Conservation (phyloP, 2,113 vertebrate species). For the Phylloscopus trochiloides region DNA sequence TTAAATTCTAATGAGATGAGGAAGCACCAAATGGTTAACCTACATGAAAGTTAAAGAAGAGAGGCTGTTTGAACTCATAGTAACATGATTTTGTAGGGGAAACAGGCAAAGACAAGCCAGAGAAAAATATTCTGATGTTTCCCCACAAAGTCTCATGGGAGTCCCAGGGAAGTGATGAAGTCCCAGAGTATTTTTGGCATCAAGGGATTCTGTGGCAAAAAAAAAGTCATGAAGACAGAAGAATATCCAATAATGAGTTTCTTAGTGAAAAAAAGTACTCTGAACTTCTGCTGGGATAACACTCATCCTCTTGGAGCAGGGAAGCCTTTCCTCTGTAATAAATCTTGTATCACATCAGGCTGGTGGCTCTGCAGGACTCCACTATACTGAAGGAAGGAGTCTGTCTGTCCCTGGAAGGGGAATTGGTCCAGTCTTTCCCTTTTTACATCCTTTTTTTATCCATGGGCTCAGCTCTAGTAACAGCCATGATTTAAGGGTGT, state of each 20-base stretch:
- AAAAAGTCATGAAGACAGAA: not conserved
- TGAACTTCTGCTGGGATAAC: not conserved
- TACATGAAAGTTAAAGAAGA: not conserved
- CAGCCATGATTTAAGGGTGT: not conserved
- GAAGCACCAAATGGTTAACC: not conserved
- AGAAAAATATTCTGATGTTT: not conserved
- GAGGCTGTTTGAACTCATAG: not conserved
- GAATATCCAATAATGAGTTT: not conserved
- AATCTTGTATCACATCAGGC: not conserved
- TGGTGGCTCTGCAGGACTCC: not conserved
- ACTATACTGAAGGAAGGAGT: accelerated
- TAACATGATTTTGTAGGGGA: not conserved
- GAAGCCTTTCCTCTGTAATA: not conserved
- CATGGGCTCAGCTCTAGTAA: not conserved
- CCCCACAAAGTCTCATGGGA: not conserved
- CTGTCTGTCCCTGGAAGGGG: not conserved
- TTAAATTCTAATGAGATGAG: not conserved
- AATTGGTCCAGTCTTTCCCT: not conserved
- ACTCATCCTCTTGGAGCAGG: not conserved
- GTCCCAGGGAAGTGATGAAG: not conserved
- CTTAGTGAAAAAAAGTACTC: not conserved
- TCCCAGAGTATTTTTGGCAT: not conserved
- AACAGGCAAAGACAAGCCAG: not conserved
- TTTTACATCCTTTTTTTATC: not conserved
- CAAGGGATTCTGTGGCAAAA: not conserved